Base-by-base conservation (phyloP, 2,797 vertebrate genomes). In the Poeciliopsis paucimaculata region DNA sequence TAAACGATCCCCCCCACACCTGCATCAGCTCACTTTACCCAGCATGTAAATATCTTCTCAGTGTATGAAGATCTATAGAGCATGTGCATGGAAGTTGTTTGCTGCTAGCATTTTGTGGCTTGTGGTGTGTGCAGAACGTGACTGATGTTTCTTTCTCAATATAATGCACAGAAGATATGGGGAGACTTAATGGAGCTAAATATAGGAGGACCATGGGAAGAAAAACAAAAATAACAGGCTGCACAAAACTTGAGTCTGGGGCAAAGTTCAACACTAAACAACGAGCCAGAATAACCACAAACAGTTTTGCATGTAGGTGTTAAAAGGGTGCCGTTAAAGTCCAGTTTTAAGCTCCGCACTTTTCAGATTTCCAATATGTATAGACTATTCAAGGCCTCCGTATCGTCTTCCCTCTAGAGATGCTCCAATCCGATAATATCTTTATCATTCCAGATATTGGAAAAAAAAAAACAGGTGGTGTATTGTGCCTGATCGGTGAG, bases 41-140 rank as follows among this genome's bases (percentile, higher is more conserved):
- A 23, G 23, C 23, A 53, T n/a, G 3, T 31, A 57, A 12, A 62
- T 8, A 31, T 36, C 2, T 39, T 39, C 8, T 66, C 1, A 66
- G 6, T 39, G 31, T 36, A 16, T 18, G 9, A 12, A 23, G 64
- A 1, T 41, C 2, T 39, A 39, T 12, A 71, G 43, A 71, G n/a
- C 26, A 4, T 1, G 51, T 28, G 36, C 73, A 53, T 31, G 77
- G 4, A 49, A 34, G 5, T 20, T 15, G 77, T 43, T 53, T 49
- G 43, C 55, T 28, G 26, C 2, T n/a, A 12, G 39, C 39, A 49
- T 43, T 51, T 31, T 79, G 78, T 51, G 60, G 78, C 46, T 74
- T 79, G 82, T 64, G 28, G 49, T 20, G 2, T 18, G 26, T 34
- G 49, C 39, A 55, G 49, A 20, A 31, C 18, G 5, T 31, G 39